Percentiles rank a stretch among this genome's conserved stretches.
phyloP scores from a whole-genome alignment of 2,888 invertebrate species.

The Cyaniris semiargus region DNA sequence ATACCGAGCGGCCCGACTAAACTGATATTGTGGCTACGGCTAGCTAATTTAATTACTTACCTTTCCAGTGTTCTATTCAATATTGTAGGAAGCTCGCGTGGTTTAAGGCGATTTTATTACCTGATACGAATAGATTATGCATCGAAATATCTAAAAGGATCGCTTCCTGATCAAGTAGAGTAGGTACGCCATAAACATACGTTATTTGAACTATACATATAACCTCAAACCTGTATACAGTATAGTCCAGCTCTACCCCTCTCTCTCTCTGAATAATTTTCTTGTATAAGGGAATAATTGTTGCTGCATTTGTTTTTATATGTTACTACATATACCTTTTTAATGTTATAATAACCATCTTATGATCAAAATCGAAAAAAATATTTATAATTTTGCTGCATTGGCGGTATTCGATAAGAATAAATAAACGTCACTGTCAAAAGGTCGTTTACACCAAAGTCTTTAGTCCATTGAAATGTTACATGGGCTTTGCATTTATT shows the following conservation, averaged over 20 bases:
- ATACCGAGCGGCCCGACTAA: not conserved
- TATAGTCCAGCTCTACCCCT: too few relatives aligned
- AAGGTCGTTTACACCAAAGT: slow-evolving; percentile 4
- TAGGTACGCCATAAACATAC: not conserved
- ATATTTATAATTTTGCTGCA: not conserved
- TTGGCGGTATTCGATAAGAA: not conserved
- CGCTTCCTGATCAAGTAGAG: not conserved
- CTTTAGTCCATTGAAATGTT: too few relatives aligned
- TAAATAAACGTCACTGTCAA: slow-evolving; percentile 8
- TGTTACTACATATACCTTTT: not conserved
- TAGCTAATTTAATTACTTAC: slow-evolving; percentile 28
- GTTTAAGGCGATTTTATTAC: not conserved
- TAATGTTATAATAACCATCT: not conserved
- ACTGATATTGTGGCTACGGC: not conserved
- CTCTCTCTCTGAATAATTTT: not conserved
- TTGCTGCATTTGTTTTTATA: not conserved
- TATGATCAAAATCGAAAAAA: not conserved
- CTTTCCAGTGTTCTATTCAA: slow-evolving; percentile 3
- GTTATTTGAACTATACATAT: not conserved
- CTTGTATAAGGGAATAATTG: not conserved
- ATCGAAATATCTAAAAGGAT: not conserved
- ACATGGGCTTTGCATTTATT: too few relatives aligned
- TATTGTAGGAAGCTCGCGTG: not conserved
- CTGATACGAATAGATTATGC: not conserved
- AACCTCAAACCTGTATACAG: not conserved